Evolutionary conservation across 2,113 vertebrate genomes (phyloP).

Genomic region (Clarias batrachus): DNA sequence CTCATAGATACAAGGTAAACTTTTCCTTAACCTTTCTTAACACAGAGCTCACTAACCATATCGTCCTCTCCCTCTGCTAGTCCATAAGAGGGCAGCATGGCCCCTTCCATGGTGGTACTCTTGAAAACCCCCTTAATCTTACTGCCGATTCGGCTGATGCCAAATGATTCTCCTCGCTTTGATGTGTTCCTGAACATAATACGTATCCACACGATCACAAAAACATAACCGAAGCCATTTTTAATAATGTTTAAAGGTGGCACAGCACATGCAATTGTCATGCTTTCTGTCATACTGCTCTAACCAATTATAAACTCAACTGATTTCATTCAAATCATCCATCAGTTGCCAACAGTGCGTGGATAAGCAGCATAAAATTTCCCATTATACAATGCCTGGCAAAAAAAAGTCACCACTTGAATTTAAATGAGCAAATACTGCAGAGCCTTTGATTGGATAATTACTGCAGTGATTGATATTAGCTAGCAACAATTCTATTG

Average conservation of each 20-base stretch:
- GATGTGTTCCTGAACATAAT: conserved; percentile 80
- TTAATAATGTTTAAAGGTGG: not conserved
- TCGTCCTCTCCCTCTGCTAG: conserved; percentile 90
- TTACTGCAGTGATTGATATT: too few relatives aligned
- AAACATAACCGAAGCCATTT: not conserved
- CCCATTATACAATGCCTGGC: too few relatives aligned
- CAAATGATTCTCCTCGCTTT: conserved; percentile 92
- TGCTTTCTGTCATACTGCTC: conserved; percentile 41
- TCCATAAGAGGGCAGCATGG: conserved; percentile 89
- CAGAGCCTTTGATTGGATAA: too few relatives aligned
- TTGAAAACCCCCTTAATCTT: conserved; percentile 98
- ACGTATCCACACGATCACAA: conserved; percentile 42
- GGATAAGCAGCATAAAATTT: not conserved
- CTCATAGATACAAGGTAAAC: not conserved
- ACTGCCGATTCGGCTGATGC: conserved; percentile 93
- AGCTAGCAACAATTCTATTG: too few relatives aligned
- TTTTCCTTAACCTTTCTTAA: not conserved
- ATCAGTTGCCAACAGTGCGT: not conserved
- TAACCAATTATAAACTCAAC: not conserved
- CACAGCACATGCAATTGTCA: conserved; percentile 41
- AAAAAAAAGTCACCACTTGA: too few relatives aligned
- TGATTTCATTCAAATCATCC: not conserved
- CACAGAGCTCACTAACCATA: conserved; percentile 74
- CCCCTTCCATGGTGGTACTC: conserved; percentile 96
- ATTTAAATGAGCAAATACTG: too few relatives aligned